Conservation (phyloP, 2,113 vertebrate genomes). For the Falco punctatus region DNA sequence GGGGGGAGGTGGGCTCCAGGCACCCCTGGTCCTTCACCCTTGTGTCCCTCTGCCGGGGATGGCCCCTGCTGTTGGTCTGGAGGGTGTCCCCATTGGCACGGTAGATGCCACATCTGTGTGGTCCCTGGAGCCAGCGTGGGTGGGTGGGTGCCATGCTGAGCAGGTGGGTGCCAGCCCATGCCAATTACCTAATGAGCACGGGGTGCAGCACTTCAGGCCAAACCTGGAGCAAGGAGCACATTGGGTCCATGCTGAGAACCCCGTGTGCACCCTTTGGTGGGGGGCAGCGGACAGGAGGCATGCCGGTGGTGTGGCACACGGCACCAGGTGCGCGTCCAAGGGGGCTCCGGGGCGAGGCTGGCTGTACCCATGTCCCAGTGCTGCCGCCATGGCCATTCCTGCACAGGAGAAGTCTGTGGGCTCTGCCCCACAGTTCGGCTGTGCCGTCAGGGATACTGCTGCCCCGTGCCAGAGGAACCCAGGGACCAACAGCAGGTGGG, state of each 20-base stretch:
- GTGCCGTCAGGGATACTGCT: fast-evolving
- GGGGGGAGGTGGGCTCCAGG: background rate
- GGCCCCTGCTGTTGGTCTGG: fast-evolving
- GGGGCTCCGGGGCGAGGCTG: background rate
- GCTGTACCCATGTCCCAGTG: fast-evolving
- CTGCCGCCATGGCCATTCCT: background rate
- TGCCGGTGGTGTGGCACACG: fast-evolving
- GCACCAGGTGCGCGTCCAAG: fast-evolving
- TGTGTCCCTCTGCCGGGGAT: fast-evolving
- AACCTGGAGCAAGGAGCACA: background rate
- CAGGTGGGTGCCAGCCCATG: background rate
- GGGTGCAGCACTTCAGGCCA: background rate
- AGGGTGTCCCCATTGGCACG: fast-evolving
- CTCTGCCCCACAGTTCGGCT: background rate
- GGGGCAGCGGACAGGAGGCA: background rate
- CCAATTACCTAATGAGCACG: background rate
- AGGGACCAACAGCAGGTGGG: background rate
- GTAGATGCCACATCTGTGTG: fast-evolving
- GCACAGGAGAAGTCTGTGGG: fast-evolving
- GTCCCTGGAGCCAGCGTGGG: background rate
- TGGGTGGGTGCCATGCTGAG: fast-evolving
- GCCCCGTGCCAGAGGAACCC: fast-evolving
- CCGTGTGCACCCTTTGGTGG: fast-evolving
- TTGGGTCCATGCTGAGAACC: fast-evolving
- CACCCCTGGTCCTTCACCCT: background rate